These are phyloP conservation scores for Cynopterus brachyotis DNA, from an alignment of 2,113 vertebrate species.

Conservation along the genomic window DNA sequence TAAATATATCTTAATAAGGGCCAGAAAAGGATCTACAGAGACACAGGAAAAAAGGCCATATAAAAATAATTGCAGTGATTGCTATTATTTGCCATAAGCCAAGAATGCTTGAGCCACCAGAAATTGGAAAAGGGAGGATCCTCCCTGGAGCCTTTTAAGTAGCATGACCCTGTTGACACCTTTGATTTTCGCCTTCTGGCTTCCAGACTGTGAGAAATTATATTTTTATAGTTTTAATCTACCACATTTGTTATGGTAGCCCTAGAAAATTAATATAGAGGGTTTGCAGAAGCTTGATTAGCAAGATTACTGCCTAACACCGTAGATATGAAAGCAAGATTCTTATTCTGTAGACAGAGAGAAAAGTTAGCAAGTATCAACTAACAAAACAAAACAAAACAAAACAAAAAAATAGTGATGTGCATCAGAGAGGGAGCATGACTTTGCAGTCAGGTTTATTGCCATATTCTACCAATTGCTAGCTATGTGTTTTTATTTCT, in stretches of 20 bases:
- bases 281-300: neutral
- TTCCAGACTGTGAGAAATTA: neutral
- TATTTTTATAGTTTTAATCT: neutral
- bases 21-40: neutral
- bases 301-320: neutral
- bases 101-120: neutral
- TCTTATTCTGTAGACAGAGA: neutral
- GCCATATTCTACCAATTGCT: neutral
- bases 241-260: neutral
- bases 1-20: neutral
- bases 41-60: neutral
- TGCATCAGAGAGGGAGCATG: neutral
- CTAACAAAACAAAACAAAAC: neutral
- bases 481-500: neutral
- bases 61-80: neutral
- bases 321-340: neutral
- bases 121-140: neutral
- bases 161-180: too few relatives aligned
- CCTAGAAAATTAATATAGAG: neutral
- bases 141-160: accelerated
- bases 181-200: neutral
- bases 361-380: neutral
- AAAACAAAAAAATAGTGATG: neutral
- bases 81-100: neutral
- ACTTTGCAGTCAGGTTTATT: neutral